A percentile compares a stretch with the other conserved stretches of the same genome.
These are phyloP conservation scores for Melanogrammus aeglefinus DNA, from an alignment of 2,797 vertebrate genomes.

Conservation along the genomic window DNA sequence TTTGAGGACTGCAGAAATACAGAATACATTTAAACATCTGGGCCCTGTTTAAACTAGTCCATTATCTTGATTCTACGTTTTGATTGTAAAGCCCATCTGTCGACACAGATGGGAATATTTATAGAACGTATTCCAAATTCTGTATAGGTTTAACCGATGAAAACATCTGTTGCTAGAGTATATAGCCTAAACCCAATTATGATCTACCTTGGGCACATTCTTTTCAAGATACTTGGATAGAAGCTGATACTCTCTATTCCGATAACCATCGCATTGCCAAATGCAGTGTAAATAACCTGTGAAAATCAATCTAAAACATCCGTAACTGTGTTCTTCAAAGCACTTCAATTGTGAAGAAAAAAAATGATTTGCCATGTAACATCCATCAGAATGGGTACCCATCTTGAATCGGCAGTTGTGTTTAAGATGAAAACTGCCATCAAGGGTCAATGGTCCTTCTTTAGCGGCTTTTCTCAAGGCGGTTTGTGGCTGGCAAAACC, in stretches of 20 bases:
- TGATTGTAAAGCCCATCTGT: not conserved
- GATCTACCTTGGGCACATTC: not conserved
- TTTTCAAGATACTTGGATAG: not conserved
- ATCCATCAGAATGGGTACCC: too few relatives aligned
- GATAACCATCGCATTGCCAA: not conserved
- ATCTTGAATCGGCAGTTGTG: too few relatives aligned
- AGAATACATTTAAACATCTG: not conserved
- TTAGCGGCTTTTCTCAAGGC: not conserved
- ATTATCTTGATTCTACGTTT: not conserved
- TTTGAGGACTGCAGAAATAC: not conserved
- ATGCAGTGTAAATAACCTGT: not conserved
- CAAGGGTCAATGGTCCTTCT: not conserved
- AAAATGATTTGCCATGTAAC: not conserved
- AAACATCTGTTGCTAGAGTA: not conserved
- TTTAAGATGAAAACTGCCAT: not conserved
- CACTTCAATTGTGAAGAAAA: not conserved
- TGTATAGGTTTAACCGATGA: not conserved
- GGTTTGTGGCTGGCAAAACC: not conserved
- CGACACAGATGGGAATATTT: not conserved
- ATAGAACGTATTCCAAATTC: not conserved
- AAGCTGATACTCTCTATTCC: conserved; percentile 4
- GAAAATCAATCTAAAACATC: not conserved
- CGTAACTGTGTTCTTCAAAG: not conserved
- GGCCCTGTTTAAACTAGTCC: not conserved
- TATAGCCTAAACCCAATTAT: not conserved